phyloP scores from a whole-genome alignment of 2,888 invertebrate genomes.

The Fissipunctia ypsillon region DNA sequence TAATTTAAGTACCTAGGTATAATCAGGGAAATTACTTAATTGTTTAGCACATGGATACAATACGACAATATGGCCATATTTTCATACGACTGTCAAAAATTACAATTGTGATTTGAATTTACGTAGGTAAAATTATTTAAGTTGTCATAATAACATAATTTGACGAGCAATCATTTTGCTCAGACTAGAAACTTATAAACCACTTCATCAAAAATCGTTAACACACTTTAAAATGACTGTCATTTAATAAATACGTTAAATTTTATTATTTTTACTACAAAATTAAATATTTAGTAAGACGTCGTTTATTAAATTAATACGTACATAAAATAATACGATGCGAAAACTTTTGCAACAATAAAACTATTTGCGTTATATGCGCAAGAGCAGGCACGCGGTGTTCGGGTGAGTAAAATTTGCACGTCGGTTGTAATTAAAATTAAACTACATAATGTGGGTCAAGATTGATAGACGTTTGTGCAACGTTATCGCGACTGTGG shows the following conservation, averaged over 20 bases:
- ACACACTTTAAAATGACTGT: neutral
- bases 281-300: conserved; percentile 17
- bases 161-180: too few relatives aligned
- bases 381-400: conserved; percentile 51
- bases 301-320: conserved; percentile 20
- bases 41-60: neutral
- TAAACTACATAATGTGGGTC: conserved; percentile 74
- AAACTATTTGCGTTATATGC: conserved; percentile 51
- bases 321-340: conserved; percentile 29
- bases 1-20: neutral
- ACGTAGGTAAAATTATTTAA: too few relatives aligned
- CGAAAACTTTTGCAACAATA: conserved; percentile 48
- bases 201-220: neutral
- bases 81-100: too few relatives aligned
- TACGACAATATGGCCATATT: too few relatives aligned
- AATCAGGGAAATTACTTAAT: neutral
- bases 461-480: conserved; percentile 74
- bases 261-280: too few relatives aligned
- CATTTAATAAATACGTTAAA: neutral
- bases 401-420: conserved; percentile 57
- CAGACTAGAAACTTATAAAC: too few relatives aligned
- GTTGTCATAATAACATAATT: too few relatives aligned
- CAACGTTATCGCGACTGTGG: conserved; percentile 52
- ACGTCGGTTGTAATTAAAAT: conserved; percentile 72
- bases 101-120: too few relatives aligned